phyloP scores from a whole-genome alignment of 2,888 invertebrate species.

The Cryptophagus acutangulus region DNA sequence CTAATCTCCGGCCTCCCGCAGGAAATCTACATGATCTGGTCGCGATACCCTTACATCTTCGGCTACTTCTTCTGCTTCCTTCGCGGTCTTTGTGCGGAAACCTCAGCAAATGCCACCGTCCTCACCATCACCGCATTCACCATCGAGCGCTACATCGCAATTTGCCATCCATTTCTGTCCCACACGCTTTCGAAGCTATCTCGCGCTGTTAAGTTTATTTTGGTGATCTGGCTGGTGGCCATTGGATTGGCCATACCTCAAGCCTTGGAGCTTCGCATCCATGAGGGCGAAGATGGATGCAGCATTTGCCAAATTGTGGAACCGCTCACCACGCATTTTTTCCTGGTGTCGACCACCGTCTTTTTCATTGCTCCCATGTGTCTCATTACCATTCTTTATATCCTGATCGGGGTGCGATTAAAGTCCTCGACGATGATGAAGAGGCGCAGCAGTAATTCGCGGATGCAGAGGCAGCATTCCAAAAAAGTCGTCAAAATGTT shows the following conservation, averaged over 20 bases:
- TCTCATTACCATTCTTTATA: constrained; percentile 75
- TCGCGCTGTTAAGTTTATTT: constrained; percentile 74
- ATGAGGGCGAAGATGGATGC: constrained; percentile 44
- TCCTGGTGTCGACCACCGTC: constrained; percentile 73
- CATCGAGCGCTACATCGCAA: constrained; percentile 65
- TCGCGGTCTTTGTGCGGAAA: constrained; percentile 74
- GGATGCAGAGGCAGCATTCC: constrained; percentile 39
- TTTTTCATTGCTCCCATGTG: constrained; percentile 87
- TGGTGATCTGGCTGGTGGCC: constrained; percentile 76
- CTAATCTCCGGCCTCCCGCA: constrained; percentile 75
- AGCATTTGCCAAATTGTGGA: constrained; percentile 30
- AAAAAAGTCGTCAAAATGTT: constrained; percentile 56
- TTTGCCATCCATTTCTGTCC: constrained; percentile 63
- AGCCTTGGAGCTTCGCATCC: constrained; percentile 53
- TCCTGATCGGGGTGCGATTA: constrained; percentile 68
- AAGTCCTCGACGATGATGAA: constrained; percentile 51
- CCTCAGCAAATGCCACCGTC: constrained; percentile 72
- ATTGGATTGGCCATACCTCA: constrained; percentile 70
- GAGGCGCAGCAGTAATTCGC: constrained; percentile 31
- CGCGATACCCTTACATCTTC: constrained; percentile 71
- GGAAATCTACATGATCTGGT: constrained; percentile 76
- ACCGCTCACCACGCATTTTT: constrained; percentile 58
- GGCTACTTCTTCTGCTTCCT: constrained; percentile 75
- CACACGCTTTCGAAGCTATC: constrained; percentile 86
- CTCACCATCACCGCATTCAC: constrained; percentile 66